Evolutionary conservation across 2,888 invertebrate species (phyloP).

Genomic region (Esperia sulphurella): DNA sequence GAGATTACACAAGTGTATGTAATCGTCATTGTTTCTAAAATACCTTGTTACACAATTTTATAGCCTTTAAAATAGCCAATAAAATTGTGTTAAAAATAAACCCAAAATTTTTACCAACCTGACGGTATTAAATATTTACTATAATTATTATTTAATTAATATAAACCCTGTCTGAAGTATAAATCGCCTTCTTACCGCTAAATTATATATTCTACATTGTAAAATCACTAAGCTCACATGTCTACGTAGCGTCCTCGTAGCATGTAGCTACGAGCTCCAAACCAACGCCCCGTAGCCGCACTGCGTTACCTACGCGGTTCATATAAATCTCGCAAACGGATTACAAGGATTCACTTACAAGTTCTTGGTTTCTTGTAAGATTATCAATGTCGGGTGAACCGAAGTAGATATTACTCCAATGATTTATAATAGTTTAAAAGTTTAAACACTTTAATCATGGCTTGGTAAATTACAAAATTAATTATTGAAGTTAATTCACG

Average conservation of each 20-base stretch:
- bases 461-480: slow-evolving; percentile 4
- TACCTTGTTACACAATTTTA: no score
- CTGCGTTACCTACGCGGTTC: slow-evolving; percentile 57
- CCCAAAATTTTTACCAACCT: no score
- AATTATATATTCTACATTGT: slow-evolving; percentile 14
- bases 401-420: slow-evolving; percentile 10
- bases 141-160: neutral
- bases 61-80: no score
- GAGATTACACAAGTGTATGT: no score
- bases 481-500: slow-evolving; percentile 7
- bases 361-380: slow-evolving; percentile 54
- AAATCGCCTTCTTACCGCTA: slow-evolving; percentile 15
- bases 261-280: slow-evolving; percentile 29
- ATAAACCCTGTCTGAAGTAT: neutral
- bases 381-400: slow-evolving; percentile 51
- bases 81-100: no score
- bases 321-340: slow-evolving; percentile 62
- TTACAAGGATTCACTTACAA: slow-evolving; percentile 60
- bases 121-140: no score
- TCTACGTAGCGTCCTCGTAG: slow-evolving; percentile 34
- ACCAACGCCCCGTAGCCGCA: slow-evolving; percentile 38
- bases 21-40: no score
- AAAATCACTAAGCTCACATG: slow-evolving; percentile 43
- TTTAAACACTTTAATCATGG: neutral
- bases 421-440: neutral